These are phyloP conservation scores for Agrilus planipennis DNA, from an alignment of 1,140 invertebrate genomes.

Conservation along the genomic window DNA sequence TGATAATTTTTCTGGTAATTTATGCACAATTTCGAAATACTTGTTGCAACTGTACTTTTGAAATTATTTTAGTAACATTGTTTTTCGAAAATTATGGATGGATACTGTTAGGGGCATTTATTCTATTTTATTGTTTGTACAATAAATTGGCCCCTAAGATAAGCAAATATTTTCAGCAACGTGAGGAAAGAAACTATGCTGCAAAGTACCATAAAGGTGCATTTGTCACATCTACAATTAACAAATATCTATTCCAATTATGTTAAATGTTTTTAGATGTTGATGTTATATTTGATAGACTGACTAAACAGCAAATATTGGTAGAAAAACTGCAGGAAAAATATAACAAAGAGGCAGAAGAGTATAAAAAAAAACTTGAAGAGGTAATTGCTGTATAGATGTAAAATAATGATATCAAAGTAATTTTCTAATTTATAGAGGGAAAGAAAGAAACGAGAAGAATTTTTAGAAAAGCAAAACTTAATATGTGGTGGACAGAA, in stretches of 20 bases:
- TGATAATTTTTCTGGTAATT: too few relatives aligned
- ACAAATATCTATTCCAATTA: conserved; percentile 1
- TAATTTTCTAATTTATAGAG: conserved; percentile 10
- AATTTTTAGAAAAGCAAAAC: conserved; percentile 9
- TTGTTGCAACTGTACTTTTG: too few relatives aligned
- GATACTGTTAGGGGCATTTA: conserved; percentile 13
- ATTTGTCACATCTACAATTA: conserved; percentile 4
- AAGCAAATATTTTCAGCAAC: conserved; percentile 17
- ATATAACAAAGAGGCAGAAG: conserved; percentile 25
- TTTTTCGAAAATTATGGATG: conserved; percentile 17
- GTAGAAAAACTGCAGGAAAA: conserved; percentile 35
- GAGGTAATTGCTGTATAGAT: conserved; percentile 20
- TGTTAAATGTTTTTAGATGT: conserved; percentile 28
- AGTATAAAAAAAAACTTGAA: conserved; percentile 26
- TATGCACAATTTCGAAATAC: too few relatives aligned
- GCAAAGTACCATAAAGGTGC: conserved; percentile 38
- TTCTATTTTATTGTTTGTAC: conserved; percentile 13
- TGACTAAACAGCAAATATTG: conserved; percentile 28
- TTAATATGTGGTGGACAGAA: conserved; percentile 9
- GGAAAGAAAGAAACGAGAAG: conserved; percentile 12
- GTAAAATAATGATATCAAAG: not conserved
- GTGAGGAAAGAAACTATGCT: conserved; percentile 30
- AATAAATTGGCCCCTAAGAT: conserved; percentile 13
- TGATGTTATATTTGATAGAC: conserved; percentile 28
- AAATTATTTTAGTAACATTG: not conserved